Base-by-base conservation (phyloP, 2,113 vertebrate species). In the Sander lucioperca region DNA sequence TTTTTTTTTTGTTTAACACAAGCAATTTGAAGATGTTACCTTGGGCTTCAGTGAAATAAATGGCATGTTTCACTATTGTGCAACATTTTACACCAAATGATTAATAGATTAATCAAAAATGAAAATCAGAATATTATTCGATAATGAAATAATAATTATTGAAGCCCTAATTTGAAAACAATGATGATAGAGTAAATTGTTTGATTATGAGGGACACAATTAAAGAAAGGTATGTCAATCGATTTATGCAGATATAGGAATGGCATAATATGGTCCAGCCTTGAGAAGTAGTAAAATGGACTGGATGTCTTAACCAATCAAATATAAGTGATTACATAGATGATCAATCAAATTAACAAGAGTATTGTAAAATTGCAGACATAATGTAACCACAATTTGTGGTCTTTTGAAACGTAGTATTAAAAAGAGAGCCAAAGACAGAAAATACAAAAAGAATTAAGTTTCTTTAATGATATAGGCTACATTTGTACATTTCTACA, bases 401-500 rank as follows among this genome's bases (percentile, higher is more conserved):
- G 8, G 4, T 45, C 13, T 56, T 18, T n/a, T 54, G 33, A 12
- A 59, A 25, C 3, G 2, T 45, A 43, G 13, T 16, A 25, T 30
- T 14, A 13, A 59, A 62, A 36, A 71, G 63, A 54, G 7, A 82
- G 30, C 13, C 58, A 57, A 47, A 61, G 33, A 63, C 9, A 63
- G 36, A 79, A 82, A 33, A 45, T 87, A 69, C 43, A 82, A 91
- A 87, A 92, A 88, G 84, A 88, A 92, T 94, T 89, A 93, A 84
- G 87, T 91, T 86, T 91, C 88, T 94, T 91, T 94, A 95, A 94
- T 94, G 88, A 90, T 91, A 94, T 91, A 92, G 77, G 86, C 93
- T 91, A 95, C 91, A 93, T 92, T 89, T 95, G 82, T 93, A 95
- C 94, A 93, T 92, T 93, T 95, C 93, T 94, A 95, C 93, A 95